phyloP scores from a whole-genome alignment of 2,888 invertebrate genomes.

The Cheilosia soror region DNA sequence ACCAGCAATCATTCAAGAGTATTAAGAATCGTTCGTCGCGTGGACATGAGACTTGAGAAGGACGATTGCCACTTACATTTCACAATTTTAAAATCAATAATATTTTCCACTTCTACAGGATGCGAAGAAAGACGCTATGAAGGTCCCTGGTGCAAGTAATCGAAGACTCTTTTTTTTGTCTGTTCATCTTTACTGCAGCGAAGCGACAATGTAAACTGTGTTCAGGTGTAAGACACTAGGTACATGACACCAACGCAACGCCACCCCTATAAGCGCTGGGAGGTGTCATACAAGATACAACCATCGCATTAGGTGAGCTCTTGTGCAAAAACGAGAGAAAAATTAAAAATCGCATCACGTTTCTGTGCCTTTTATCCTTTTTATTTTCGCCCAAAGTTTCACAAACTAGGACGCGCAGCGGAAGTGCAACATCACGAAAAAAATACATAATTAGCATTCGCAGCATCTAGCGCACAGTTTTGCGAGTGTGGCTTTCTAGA shows the following conservation, averaged over 20 bases:
- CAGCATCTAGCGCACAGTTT: slow-evolving; percentile 55
- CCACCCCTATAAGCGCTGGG: neutral
- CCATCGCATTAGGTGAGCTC: slow-evolving; percentile 58
- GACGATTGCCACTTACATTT: slow-evolving; percentile 64
- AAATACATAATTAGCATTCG: slow-evolving; percentile 73
- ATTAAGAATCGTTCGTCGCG: slow-evolving; percentile 11
- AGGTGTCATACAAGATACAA: slow-evolving; percentile 31
- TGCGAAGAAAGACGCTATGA: neutral
- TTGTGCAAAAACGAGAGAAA: slow-evolving; percentile 54
- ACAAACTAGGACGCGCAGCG: slow-evolving; percentile 63
- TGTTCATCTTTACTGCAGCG: neutral
- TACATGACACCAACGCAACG: slow-evolving; percentile 10
- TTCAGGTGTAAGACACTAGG: slow-evolving; percentile 24
- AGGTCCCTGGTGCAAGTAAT: slow-evolving; percentile 38
- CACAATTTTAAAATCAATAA: slow-evolving; percentile 68
- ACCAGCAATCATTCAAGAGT: slow-evolving; percentile 19
- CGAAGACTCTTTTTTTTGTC: slow-evolving; percentile 22
- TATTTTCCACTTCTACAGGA: slow-evolving; percentile 30
- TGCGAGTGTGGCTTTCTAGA: slow-evolving; percentile 36
- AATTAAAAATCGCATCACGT: slow-evolving; percentile 76
- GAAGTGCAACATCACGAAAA: slow-evolving; percentile 72
- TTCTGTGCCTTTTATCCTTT: slow-evolving; percentile 54
- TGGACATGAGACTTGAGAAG: slow-evolving; percentile 34
- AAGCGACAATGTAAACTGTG: slow-evolving; percentile 3
- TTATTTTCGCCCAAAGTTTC: slow-evolving; percentile 50